These are phyloP conservation scores for Ganaspis sp. DNA, from an alignment of 1,140 invertebrate species.

Conservation along the genomic window DNA sequence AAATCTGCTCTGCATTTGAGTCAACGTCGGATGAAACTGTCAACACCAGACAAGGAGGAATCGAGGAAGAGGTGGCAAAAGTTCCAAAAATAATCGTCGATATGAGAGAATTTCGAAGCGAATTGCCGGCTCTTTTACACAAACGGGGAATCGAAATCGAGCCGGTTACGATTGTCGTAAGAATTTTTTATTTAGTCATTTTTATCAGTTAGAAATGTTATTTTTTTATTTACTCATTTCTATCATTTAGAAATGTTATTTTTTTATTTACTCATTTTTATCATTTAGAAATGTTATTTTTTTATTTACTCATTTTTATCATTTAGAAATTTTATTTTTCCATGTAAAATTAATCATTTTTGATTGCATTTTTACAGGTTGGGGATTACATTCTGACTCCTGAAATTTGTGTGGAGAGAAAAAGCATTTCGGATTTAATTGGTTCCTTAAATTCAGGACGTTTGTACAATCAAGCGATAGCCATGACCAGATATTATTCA, in stretches of 20 bases:
- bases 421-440: slow-evolving; percentile 98
- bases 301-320: slow-evolving; percentile 6
- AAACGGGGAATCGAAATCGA: slow-evolving; percentile 94
- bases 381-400: slow-evolving; percentile 98
- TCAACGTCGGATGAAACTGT: slow-evolving; percentile 65
- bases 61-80: slow-evolving; percentile 61
- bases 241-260: too few relatives aligned
- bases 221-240: too few relatives aligned
- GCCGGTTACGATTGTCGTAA: slow-evolving; percentile 91
- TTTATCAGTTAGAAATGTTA: slow-evolving; percentile 29
- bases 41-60: slow-evolving; percentile 82
- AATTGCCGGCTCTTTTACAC: slow-evolving; percentile 95
- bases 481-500: slow-evolving; percentile 92
- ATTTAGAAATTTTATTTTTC: too few relatives aligned
- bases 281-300: too few relatives aligned
- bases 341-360: neutral
- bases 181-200: slow-evolving; percentile 43
- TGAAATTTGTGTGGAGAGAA: slow-evolving; percentile 97
- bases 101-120: slow-evolving; percentile 98
- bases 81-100: slow-evolving; percentile 91
- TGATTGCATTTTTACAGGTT: slow-evolving; percentile 79
- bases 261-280: too few relatives aligned
- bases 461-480: slow-evolving; percentile 94
- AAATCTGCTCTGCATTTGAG: slow-evolving; percentile 82
- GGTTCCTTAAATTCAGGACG: slow-evolving; percentile 96